Percentiles rank a stretch among this genome's conserved stretches.
phyloP scores from a whole-genome alignment of 37 sponge, comb jelly and placozoan genomes.

The Tethya wilhelma region DNA sequence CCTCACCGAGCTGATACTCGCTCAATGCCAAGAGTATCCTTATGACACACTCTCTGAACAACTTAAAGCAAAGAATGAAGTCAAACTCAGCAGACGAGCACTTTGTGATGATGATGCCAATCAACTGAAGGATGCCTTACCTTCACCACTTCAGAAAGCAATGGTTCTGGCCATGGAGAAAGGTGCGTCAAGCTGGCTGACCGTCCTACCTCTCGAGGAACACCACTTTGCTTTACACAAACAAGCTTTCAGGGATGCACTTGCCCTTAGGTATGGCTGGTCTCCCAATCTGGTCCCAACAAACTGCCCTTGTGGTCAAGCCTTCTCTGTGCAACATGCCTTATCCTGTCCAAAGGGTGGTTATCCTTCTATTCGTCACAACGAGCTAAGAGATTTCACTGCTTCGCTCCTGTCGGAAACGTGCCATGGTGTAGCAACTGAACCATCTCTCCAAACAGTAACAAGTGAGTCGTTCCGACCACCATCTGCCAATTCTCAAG shows the following conservation, averaged over 20 bases:
- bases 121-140: neutral
- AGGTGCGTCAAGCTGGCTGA: slow-evolving; percentile 39
- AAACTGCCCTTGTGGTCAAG: slow-evolving; percentile 19
- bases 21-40: neutral
- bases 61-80: neutral
- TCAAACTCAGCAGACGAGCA: neutral
- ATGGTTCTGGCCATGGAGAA: slow-evolving; percentile 22
- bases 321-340: slow-evolving; percentile 28
- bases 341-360: slow-evolving; percentile 23
- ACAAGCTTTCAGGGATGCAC: slow-evolving; percentile 19
- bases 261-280: slow-evolving; percentile 28
- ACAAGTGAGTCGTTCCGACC: slow-evolving; percentile 18
- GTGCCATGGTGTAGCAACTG: slow-evolving; percentile 37
- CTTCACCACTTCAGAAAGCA: slow-evolving; percentile 3
- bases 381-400: slow-evolving; percentile 46
- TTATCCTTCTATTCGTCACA: slow-evolving; percentile 35
- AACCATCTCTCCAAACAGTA: slow-evolving; percentile 41
- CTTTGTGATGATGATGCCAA: neutral
- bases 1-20: neutral
- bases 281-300: slow-evolving; percentile 5
- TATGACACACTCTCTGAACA: neutral
- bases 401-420: slow-evolving; percentile 38
- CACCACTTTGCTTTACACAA: slow-evolving; percentile 34
- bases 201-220: slow-evolving; percentile 23
- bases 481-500: slow-evolving; percentile 15